Evolutionary conservation across 2,888 invertebrate genomes (phyloP), one percentile per base, ranked within the genome.

Genomic region (Rambutsinella grinnellia): DNA sequence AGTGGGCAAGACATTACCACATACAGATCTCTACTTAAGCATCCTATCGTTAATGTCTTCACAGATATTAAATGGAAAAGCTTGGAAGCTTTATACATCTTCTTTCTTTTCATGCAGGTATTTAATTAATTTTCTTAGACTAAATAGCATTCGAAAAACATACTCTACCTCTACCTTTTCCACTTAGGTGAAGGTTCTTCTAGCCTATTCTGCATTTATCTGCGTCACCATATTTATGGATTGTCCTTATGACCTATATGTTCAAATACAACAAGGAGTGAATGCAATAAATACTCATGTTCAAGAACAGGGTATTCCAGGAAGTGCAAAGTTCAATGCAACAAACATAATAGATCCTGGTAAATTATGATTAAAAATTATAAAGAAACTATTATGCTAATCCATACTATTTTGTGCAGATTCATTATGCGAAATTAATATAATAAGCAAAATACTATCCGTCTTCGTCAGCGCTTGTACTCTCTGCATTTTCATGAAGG

Each of bases 41-140:
- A 81, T 66, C 81, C 81, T 10, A 56, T 79, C 26, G 79, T 81
- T 23, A 72, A 76, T 27, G 72, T 81, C 17, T 81, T 81, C 46
- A 78, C 70, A 0, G 81, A 81, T 46, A 61, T 79, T n/a, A 81
- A 81, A 47, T 81, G 81, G 81, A 70, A 69, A 46, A 72, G 76
- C 26, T 44, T 81, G 54, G 70, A 78, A 46, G 46, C 49, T 2
- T n/a, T 78, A 1, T 78, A 76, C 57, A 56, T 65, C 19, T 27
- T 68, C 24, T 79, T 67, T 36, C 53, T 81, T 13, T 6, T 60
- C 17, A 27, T 70, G 13, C 81, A 81, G 60, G 79, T 79, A 19
- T 47, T 26, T 58, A 3, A 1, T 13, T 17, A 21, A 3, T 0
- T 44, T 46, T 17, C n/a, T 23, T 44, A 21, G 36, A 53, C n/a